A percentile compares a stretch with the other conserved stretches of the same genome.
Evolutionary conservation across 1,140 invertebrate species (phyloP).

Genomic region (Oreohelix idahoensis): DNA sequence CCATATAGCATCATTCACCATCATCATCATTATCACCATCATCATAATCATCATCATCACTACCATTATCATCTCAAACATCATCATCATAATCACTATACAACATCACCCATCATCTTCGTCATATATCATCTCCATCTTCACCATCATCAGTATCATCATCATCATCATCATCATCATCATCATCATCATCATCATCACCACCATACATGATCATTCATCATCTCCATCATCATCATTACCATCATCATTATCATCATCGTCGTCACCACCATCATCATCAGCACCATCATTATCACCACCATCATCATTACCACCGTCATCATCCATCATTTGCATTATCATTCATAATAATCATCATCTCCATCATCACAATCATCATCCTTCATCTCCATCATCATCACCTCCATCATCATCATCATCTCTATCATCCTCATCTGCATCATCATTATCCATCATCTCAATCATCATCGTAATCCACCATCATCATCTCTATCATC

Average conservation of each 20-base stretch:
- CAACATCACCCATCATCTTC: too few species aligned
- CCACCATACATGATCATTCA: neutral
- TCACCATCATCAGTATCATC: constrained; percentile 12
- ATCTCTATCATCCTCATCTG: too few species aligned
- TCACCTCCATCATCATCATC: neutral
- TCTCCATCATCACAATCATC: too few species aligned
- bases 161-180: constrained; percentile 13
- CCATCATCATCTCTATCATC: too few species aligned
- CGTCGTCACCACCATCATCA: too few species aligned
- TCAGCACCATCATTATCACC: neutral
- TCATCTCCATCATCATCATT: neutral
- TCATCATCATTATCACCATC: neutral
- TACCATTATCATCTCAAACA: too few species aligned
- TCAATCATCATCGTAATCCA: too few species aligned
- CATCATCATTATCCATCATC: too few species aligned
- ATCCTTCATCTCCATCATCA: neutral
- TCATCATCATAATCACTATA: too few species aligned
- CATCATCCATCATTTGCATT: neutral
- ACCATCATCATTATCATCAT: neutral
- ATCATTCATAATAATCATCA: neutral
- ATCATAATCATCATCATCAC: constrained; percentile 37
- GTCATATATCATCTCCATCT: constrained; percentile 33
- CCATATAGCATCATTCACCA: neutral
- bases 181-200: constrained; percentile 1
- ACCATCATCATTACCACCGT: neutral